Evolutionary conservation across 2,888 invertebrate species (phyloP), one percentile per base, ranked within the genome.

Genomic region (Eupithecia centaureata): DNA sequence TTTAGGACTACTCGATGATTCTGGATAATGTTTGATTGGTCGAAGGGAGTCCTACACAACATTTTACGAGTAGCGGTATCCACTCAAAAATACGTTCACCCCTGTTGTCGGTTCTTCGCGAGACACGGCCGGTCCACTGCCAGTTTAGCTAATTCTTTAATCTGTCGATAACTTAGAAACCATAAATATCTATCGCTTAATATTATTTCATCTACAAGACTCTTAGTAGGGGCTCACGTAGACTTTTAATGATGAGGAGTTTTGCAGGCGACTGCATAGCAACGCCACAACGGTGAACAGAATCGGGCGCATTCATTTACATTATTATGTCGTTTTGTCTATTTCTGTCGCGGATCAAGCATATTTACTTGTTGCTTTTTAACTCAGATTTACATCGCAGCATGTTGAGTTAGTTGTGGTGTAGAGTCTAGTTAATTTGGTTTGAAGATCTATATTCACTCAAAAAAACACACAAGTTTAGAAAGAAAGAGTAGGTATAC

Each of bases 241-340:
- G 78, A 81, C 81, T 75, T 77, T 78, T 85, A 86, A 85, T 81
- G 84, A 85, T 79, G 85, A 76, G 77, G 76, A 76, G 80, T 70
- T 74, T 76, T 67, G 73, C 77, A 72, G 77, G 76, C 76, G 74
- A 73, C 78, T 79, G 82, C 82, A 80, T 79, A 82, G 83, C 82
- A 86, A 86, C 84, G 80, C 22, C 78, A 77, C 84, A 84, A 83
- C 84, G 82, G 83, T 85, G 82, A 76, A 79, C 79, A 77, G 84
- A 86, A 83, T 84, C 84, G 76, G 80, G 80, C 77, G 84, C 84
- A 86, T 85, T 83, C 82, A 88, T 90, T 88, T 86, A 86, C 88
- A 88, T 88, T 87, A 86, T 85, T 86, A 86, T 84, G 81, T 82
- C 80, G 83, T 80, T 80, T 79, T 76, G 78, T 79, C 83, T 87